phyloP scores from a whole-genome alignment of 2,888 invertebrate genomes.

The Microctonus hyperodae region DNA sequence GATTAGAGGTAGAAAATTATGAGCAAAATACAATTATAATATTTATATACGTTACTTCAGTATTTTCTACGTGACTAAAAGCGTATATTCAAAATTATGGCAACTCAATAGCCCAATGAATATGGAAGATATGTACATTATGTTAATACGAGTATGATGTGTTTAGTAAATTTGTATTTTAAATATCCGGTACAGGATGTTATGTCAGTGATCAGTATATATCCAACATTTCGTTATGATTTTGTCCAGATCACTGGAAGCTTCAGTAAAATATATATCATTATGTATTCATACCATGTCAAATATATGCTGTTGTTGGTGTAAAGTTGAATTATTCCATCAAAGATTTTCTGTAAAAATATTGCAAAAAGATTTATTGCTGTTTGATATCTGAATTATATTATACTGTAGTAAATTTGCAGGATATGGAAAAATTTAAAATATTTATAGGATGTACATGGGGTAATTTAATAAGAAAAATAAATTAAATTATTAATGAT shows the following conservation, averaged over 20 bases:
- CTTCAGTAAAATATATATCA: slow-evolving; percentile 30
- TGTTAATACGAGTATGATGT: slow-evolving; percentile 16
- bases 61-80: too few species aligned
- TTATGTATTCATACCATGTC: too few species aligned
- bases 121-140: neutral
- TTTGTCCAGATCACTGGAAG: slow-evolving; percentile 50
- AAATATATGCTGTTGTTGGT: neutral
- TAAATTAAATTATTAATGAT: slow-evolving; percentile 40
- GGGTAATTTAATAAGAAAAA: neutral
- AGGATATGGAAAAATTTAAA: too few species aligned
- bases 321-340: neutral
- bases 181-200: slow-evolving; percentile 36
- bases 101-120: too few species aligned
- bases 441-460: neutral
- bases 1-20: neutral
- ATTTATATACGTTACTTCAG: too few species aligned
- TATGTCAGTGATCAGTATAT: slow-evolving; percentile 39
- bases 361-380: neutral
- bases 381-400: neutral
- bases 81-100: too few species aligned
- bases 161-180: slow-evolving; percentile 37
- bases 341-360: neutral
- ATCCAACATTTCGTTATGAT: slow-evolving; percentile 51
- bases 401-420: too few species aligned
- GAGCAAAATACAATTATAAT: neutral